These are phyloP conservation scores for Tineola bisselliella DNA, from an alignment of 2,888 invertebrate species.

Conservation along the genomic window DNA sequence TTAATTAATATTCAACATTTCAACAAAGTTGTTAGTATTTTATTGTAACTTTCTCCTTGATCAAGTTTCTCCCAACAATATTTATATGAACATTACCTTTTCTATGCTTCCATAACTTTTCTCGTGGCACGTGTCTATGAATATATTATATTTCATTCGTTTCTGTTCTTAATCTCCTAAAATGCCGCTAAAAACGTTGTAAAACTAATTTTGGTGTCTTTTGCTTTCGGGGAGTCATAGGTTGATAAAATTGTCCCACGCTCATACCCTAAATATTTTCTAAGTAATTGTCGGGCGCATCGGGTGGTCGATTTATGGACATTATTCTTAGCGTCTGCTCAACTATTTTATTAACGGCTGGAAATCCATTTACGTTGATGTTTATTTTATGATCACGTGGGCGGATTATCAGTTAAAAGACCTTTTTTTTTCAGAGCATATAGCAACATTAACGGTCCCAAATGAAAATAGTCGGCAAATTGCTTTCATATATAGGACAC, in stretches of 20 bases:
- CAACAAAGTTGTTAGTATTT: conserved; percentile 9
- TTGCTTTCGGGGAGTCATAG: too few relatives aligned
- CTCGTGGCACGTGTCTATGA: conserved; percentile 30
- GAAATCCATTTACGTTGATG: conserved; percentile 16
- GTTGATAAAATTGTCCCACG: conserved; percentile 14
- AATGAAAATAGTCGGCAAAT: conserved; percentile 18
- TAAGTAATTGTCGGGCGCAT: conserved; percentile 24
- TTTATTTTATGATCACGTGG: conserved; percentile 29
- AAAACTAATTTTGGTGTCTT: too few relatives aligned
- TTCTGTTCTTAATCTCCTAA: neutral
- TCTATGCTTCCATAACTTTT: conserved; percentile 26
- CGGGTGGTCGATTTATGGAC: conserved; percentile 29
- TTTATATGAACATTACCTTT: conserved; percentile 26
- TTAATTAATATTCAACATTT: conserved; percentile 7
- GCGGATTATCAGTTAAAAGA: conserved; percentile 24
- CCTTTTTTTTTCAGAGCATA: conserved; percentile 19
- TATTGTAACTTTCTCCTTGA: conserved; percentile 13
- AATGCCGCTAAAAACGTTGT: too few relatives aligned
- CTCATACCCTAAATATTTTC: conserved; percentile 16
- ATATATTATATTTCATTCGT: conserved; percentile 25
- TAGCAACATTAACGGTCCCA: conserved; percentile 19
- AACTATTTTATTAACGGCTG: conserved; percentile 17
- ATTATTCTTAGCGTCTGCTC: conserved; percentile 20
- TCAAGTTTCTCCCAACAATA: conserved; percentile 15
- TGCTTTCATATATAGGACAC: conserved; percentile 16